These are phyloP conservation scores for Drosophila histrio DNA, from an alignment of 2,888 invertebrate genomes.

Conservation along the genomic window DNA sequence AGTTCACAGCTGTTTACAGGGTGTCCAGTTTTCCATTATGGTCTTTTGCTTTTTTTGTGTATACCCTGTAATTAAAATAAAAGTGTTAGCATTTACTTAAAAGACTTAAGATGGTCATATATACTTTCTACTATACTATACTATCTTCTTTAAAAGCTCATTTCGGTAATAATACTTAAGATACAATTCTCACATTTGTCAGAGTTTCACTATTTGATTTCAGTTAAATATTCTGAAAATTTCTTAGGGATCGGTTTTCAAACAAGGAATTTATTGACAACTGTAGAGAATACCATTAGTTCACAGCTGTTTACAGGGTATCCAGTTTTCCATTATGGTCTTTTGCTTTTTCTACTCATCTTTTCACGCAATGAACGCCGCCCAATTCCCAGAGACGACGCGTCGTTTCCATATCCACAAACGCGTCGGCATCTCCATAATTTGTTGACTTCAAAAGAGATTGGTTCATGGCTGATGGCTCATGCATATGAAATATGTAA, in stretches of 20 bases:
- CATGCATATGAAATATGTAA: constrained; percentile 65
- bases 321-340: not conserved
- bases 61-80: constrained; percentile 25
- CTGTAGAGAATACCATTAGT: too few relatives aligned
- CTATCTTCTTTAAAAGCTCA: not conserved
- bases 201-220: not conserved
- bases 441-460: constrained; percentile 64
- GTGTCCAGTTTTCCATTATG: too few relatives aligned
- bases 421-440: constrained; percentile 35
- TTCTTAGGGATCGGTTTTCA: not conserved
- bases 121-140: not conserved
- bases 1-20: too few relatives aligned
- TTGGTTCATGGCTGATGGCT: constrained; percentile 61
- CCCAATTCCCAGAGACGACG: constrained; percentile 53
- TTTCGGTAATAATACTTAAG: not conserved
- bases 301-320: not conserved
- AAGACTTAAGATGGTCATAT: not conserved
- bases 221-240: not conserved
- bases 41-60: too few relatives aligned
- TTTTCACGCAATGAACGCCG: constrained; percentile 40
- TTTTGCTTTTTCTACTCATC: not conserved
- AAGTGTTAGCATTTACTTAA: too few relatives aligned
- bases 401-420: constrained; percentile 11
- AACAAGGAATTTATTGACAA: not conserved
- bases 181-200: not conserved